These are phyloP conservation scores for Caenorhabditis sp. DNA, from an alignment of 2,888 invertebrate genomes.

Conservation along the genomic window DNA sequence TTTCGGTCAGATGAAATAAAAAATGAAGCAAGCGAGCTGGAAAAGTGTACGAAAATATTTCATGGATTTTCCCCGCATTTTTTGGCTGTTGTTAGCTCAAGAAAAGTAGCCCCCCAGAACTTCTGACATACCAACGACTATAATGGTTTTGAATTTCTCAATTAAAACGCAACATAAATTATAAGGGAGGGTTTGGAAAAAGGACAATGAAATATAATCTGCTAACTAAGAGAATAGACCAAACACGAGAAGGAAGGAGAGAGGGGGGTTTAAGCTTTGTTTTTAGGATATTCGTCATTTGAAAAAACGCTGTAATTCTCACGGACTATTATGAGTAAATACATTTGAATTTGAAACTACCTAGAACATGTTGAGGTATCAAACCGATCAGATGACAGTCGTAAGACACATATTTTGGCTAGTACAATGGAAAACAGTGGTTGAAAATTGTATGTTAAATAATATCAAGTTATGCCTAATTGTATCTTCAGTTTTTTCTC, in stretches of 20 bases:
- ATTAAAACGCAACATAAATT: constrained; percentile 28
- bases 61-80: background rate
- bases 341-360: too few species aligned
- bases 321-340: background rate
- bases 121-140: background rate
- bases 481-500: too few species aligned
- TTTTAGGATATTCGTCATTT: constrained; percentile 34
- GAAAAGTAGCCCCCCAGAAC: background rate
- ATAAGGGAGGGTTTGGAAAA: background rate
- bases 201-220: constrained; percentile 23
- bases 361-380: too few species aligned
- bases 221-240: background rate
- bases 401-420: too few species aligned
- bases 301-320: constrained; percentile 14
- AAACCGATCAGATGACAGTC: too few species aligned
- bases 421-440: too few species aligned
- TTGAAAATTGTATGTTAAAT: too few species aligned
- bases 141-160: constrained; percentile 34
- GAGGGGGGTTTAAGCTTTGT: constrained; percentile 3
- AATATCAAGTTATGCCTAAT: too few species aligned
- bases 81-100: too few species aligned
- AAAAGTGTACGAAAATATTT: background rate
- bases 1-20: too few species aligned
- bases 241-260: constrained; percentile 1
- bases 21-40: too few species aligned